Evolutionary conservation across 2,113 vertebrate species (phyloP).

Genomic region (Geococcyx californianus): DNA sequence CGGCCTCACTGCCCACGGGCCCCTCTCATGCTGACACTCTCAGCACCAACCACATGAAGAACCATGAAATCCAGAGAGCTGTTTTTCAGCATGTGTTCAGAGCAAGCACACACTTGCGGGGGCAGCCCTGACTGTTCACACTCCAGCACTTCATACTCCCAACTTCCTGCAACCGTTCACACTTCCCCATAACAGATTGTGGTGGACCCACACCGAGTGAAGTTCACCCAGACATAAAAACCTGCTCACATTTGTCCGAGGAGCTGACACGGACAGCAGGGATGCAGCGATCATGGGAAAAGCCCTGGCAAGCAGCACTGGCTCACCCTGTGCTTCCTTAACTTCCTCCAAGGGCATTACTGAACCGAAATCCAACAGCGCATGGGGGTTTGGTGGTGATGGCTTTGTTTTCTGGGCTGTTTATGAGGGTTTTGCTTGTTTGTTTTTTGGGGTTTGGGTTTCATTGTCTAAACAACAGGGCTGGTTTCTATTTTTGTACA

Average conservation of each 20-base stretch:
- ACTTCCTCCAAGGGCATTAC: not conserved
- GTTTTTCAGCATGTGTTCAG: too few species aligned
- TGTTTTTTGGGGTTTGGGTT: not conserved
- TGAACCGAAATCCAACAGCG: not conserved
- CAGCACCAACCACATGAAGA: not conserved
- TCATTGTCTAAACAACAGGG: not conserved
- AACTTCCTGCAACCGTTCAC: slow-evolving; percentile 35
- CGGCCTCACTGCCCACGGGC: accelerated
- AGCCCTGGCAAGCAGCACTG: not conserved
- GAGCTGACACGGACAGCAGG: not conserved
- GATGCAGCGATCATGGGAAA: not conserved
- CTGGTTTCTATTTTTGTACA: not conserved
- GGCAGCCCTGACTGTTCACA: slow-evolving; percentile 16
- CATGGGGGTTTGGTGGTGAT: accelerated
- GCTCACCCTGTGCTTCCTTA: not conserved
- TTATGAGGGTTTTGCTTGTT: not conserved
- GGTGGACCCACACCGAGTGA: not conserved
- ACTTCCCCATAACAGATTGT: slow-evolving; percentile 39
- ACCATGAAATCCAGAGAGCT: not conserved
- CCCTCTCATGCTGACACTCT: not conserved
- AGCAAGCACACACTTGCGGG: not conserved
- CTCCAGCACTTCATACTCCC: slow-evolving; percentile 36
- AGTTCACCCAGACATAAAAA: not conserved
- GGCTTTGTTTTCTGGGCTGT: not conserved
- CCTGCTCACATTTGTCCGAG: not conserved